A percentile compares a stretch with the other conserved stretches of the same genome.
Evolutionary conservation across 2,113 vertebrate genomes (phyloP).

Genomic region (Sprattus sprattus): DNA sequence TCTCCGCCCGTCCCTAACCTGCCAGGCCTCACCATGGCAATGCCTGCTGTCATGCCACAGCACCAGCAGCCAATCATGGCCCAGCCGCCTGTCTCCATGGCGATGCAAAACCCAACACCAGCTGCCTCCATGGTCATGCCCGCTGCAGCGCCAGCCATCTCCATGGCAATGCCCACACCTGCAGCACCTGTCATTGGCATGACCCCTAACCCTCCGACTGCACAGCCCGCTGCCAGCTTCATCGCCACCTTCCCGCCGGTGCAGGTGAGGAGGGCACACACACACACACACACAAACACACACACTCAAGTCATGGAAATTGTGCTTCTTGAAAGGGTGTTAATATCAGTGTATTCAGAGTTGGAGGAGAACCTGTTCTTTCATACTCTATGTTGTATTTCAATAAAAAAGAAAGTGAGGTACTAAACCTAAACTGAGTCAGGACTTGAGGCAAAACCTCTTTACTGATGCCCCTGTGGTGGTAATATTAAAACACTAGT

Average conservation of each 20-base stretch:
- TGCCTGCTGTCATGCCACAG: constrained; percentile 77
- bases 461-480: neutral
- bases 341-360: too few relatives aligned
- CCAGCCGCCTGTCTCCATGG: constrained; percentile 73
- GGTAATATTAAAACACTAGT: neutral
- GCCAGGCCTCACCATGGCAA: constrained; percentile 78
- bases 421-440: neutral
- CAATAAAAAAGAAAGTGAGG: too few relatives aligned
- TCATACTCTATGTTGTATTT: too few relatives aligned
- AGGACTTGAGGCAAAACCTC: neutral
- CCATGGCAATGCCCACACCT: constrained; percentile 75
- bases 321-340: too few relatives aligned
- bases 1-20: constrained; percentile 89
- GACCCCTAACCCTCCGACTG: constrained; percentile 50
- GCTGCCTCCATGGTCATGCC: constrained; percentile 75
- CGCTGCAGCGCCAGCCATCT: constrained; percentile 66
- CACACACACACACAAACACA: too few relatives aligned
- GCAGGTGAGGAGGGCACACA: constrained; percentile 55
- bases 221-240: constrained; percentile 65
- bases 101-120: constrained; percentile 72
- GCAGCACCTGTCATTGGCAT: constrained; percentile 61
- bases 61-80: constrained; percentile 76
- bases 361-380: too few relatives aligned
- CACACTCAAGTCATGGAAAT: too few relatives aligned
- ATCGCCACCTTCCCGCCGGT: constrained; percentile 72